Percentiles rank a stretch among this genome's conserved stretches.
Evolutionary conservation across 2,113 vertebrate species (phyloP).

Genomic region (Scytalopus superciliaris): DNA sequence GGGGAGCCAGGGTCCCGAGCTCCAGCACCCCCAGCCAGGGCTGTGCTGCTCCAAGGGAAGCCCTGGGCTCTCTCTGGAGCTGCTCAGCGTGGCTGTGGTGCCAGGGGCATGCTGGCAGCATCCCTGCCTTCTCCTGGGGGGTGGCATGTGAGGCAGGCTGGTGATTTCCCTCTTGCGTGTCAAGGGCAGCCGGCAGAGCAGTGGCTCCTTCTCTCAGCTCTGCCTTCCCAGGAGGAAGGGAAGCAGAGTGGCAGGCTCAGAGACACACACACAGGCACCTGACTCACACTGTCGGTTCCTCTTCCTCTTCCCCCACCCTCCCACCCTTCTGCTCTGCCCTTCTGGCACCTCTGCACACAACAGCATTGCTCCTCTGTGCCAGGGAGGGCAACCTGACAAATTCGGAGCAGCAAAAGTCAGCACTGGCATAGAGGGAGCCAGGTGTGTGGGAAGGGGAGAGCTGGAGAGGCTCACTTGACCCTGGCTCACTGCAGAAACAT

Average conservation of each 20-base stretch:
- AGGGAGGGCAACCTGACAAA: background rate
- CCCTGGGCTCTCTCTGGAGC: background rate
- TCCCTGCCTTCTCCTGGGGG: background rate
- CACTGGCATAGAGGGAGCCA: fast-evolving
- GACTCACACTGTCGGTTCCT: background rate
- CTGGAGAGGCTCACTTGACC: background rate
- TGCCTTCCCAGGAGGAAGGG: background rate
- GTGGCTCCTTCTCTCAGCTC: background rate
- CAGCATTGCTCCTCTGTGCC: background rate
- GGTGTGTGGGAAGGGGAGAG: background rate
- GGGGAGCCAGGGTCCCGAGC: background rate
- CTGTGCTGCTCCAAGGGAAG: background rate
- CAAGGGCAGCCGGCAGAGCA: too few relatives aligned
- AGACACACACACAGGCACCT: background rate
- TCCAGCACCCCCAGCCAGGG: background rate
- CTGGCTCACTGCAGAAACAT: background rate
- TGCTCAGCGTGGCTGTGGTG: background rate
- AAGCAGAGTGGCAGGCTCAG: background rate
- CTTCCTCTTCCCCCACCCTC: background rate
- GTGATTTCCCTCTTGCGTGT: too few relatives aligned
- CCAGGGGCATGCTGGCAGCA: slow-evolving; percentile 10
- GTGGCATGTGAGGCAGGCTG: background rate
- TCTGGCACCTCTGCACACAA: background rate
- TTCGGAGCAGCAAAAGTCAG: background rate
- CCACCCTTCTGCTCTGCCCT: background rate